Conservation (phyloP, 2,113 vertebrate genomes). For the Malaclemys terrapin region DNA sequence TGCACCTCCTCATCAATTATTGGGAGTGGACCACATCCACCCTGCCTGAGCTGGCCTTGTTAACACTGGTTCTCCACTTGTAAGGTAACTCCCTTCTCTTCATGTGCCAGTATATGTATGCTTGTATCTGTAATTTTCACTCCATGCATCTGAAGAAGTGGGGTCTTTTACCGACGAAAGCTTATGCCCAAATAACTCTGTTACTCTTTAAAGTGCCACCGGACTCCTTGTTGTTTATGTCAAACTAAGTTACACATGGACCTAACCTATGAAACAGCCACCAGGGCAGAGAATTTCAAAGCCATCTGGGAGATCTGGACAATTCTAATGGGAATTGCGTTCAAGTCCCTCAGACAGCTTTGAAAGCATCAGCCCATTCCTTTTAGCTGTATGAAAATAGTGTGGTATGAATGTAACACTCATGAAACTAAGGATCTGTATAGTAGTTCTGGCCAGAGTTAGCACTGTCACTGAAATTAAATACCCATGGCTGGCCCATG, state of each 20-base stretch:
- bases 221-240: too few relatives aligned
- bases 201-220: too few relatives aligned
- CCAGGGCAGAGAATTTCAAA: background rate
- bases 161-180: too few relatives aligned
- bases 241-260: background rate
- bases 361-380: background rate
- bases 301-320: too few relatives aligned
- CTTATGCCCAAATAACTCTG: too few relatives aligned
- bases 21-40: too few relatives aligned
- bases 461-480: background rate
- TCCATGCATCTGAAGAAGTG: too few relatives aligned
- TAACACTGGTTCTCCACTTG: too few relatives aligned
- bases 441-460: background rate
- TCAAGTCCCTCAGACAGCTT: background rate
- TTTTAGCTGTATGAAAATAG: accelerated
- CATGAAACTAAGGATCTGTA: background rate
- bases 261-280: background rate
- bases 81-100: too few relatives aligned
- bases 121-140: too few relatives aligned
- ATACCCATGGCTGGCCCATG: background rate
- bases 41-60: too few relatives aligned
- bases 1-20: background rate
- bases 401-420: background rate
- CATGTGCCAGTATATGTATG: too few relatives aligned
- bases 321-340: accelerated